These are phyloP conservation scores for Leucoma salicis DNA, from an alignment of 2,888 invertebrate species.

Conservation along the genomic window DNA sequence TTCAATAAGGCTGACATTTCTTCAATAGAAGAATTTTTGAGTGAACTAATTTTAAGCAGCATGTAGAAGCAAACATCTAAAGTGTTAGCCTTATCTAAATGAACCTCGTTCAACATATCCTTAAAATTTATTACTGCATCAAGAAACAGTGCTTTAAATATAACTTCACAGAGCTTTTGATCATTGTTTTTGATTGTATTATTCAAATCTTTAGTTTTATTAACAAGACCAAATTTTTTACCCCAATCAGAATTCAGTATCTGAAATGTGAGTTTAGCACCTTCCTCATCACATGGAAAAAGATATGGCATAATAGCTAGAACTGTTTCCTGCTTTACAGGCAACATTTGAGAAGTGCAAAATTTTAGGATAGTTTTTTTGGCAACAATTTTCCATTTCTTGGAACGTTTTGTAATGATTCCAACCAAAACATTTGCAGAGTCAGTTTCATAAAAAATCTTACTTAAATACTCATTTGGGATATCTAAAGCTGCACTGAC, in stretches of 20 bases:
- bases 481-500: constrained; percentile 80
- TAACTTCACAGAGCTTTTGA: constrained; percentile 46
- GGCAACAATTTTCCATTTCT: constrained; percentile 67
- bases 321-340: constrained; percentile 81
- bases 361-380: constrained; percentile 69
- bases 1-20: constrained; percentile 65
- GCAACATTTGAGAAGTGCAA: constrained; percentile 60
- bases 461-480: constrained; percentile 50
- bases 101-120: constrained; percentile 49
- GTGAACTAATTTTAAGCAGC: constrained; percentile 67
- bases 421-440: constrained; percentile 74
- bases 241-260: constrained; percentile 66
- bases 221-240: constrained; percentile 50
- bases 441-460: constrained; percentile 66
- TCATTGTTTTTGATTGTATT: constrained; percentile 39
- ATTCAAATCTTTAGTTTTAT: constrained; percentile 36
- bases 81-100: constrained; percentile 52
- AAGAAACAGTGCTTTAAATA: constrained; percentile 59
- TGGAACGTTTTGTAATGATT: constrained; percentile 69
- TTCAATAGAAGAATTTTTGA: constrained; percentile 56
- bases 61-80: constrained; percentile 63
- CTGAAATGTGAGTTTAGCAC: constrained; percentile 50
- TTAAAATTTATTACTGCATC: constrained; percentile 47
- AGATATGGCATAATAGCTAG: constrained; percentile 84
- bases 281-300: constrained; percentile 73